Base-by-base conservation (phyloP, 2,113 vertebrate genomes). In the Rhodinocichla rosea region DNA sequence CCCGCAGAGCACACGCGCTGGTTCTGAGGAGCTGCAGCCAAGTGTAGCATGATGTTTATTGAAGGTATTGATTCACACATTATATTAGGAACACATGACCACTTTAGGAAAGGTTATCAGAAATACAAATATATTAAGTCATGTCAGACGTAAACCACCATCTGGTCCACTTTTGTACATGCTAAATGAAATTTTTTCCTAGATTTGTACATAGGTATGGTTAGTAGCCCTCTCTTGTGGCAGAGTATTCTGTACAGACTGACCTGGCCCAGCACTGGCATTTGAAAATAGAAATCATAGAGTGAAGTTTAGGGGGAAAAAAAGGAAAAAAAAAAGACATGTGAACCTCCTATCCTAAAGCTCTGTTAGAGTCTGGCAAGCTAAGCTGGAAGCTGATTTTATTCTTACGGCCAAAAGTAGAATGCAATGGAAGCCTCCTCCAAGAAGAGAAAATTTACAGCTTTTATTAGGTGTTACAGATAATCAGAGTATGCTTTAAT, bases 391-490 rank as follows among this genome's bases (percentile, higher is more conserved):
- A 84, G 74, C n/a, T 76, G 45, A 23, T 59, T 53, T 90, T 79
- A 63, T 32, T 26, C 24, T 37, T 62, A 33, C 20, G 15, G 52
- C 69, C 57, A 84, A 87, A 90, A 82, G 90, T n/a, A 82, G 37
- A 92, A 90, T 53, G 75, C 23, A 84, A 52, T 42, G n/a, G 76
- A 94, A 71, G 53, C 50, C 40, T 87, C 16, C 19, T 45, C 44
- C 56, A 64, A 40, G 69, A 75, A 80, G 64, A 70, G 11, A 86
- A 53, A 82, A 92, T 80, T 23, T 93, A 78, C 47, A 92, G 45
- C 33, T 84, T 95, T 95, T 96, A 94, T 93, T 95, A 87, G 35
- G 30, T 88, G n/a, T 91, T 88, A 85, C 49, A 90, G 89, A 35
- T 55, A 91, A 80, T 23, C 65, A 60, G 10, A 89, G 33, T 82